Evolutionary conservation across 2,888 invertebrate species (phyloP), one percentile per base, ranked within the genome.

Genomic region (Pristionchus exspectatus): DNA sequence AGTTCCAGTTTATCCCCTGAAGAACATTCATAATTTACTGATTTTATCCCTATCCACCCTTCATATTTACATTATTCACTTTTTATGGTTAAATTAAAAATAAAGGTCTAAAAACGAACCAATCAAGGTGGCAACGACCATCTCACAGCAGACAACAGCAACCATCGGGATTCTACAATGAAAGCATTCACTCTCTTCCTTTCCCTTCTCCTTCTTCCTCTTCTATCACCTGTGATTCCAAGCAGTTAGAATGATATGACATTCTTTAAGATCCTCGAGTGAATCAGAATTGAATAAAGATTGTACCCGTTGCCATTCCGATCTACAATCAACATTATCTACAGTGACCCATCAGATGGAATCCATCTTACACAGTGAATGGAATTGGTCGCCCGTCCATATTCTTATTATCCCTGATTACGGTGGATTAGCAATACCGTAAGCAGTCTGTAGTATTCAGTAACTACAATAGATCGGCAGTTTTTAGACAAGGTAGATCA

Each of bases 291-390:
- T 81, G 85, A 92, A 91, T 21, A 92, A 72, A 27, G 86, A 74
- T 50, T 90, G 89, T 0, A 91, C 92, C 27, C 90, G 87, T 50
- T 91, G 91, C 93, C 93, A 93, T 92, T 93, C 93, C 69, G 77
- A 89, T 38, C 92, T 92, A 87, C 69, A n/a, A 16, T 27, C 69
- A 63, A 69, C 30, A 69, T 7, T 27, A 14, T 69, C 69, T n/a
- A 38, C 44, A 50, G 10, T 50, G 44, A 50, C 44, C 38, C 69
- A 69, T 69, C 69, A 50, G 44, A 10, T 12, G 44, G 44, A 50
- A 50, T 50, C 44, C 44, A 12, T 54, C 87, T 87, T 27, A 87
- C 87, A 72, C 69, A 27, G 87, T 87, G 87, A 87, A 87, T 7
- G 87, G 16, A 18, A 87, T 27, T n/a, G 72, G 87, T 27, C 30